Base-by-base conservation (phyloP, 2,797 vertebrate genomes). In the Otus scops region DNA sequence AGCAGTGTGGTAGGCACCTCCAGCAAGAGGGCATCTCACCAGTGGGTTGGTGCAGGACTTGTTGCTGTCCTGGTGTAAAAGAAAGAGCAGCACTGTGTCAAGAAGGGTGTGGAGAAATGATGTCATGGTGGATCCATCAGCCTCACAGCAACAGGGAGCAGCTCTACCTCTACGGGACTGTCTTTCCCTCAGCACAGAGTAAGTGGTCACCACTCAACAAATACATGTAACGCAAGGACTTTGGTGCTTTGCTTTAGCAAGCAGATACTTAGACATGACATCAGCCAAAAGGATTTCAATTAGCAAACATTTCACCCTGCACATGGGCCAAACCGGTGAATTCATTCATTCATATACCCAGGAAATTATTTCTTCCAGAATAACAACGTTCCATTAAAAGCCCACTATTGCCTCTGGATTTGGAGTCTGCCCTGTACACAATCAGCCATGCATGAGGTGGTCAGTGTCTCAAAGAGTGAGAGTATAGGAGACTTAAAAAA, bases 201-300 rank as follows among this genome's bases (percentile, higher is more conserved):
- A 32, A 81, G n/a, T 1, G 0, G 20, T 45, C 59, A 82, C 74
- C 54, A 10, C 47, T 32, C 61, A 68, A 19, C 1, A 1, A 47
- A 57, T 22, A n/a, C 47, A 22, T 0, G 0, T 8, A 78, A 13
- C 88, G 76, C 67, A 39, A 89, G 50, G 77, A 87, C 75, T 85
- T 92, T 39, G 92, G 89, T 75, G 91, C 91, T 91, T 90, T 95
- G 82, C 11, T 96, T 96, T 94, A 97, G 95, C 88, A 85, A 93
- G 48, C 94, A 84, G 94, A 94, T 94, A 88, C 94, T 97, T 91
- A 97, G 97, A 97, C 91, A 80, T 78, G 76, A 94, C 95, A 92
- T 97, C 96, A 97, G n/a, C 92, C 95, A 64, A 56, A 90, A 95
- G 51, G 95, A 94, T 89, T 96, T 95, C 94, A 85, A 64, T n/a